Evolutionary conservation across 2,113 vertebrate genomes (phyloP).

Genomic region (Ranitomeya variabilis): DNA sequence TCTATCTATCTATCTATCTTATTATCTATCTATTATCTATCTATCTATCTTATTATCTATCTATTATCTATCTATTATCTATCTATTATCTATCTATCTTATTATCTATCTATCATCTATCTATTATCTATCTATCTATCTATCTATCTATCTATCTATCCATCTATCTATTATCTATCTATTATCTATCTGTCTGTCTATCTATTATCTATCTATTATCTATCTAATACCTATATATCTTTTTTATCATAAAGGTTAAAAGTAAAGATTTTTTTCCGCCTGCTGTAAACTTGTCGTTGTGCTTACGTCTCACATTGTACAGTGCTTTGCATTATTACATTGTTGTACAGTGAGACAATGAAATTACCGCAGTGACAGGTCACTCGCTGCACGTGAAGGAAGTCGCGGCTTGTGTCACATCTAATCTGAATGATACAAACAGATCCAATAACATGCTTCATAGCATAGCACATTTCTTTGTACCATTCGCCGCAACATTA

Average conservation of each 20-base stretch:
- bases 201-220: background rate
- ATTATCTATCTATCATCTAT: background rate
- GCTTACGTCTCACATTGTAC: slow-evolving; percentile 8
- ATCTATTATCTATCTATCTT: background rate
- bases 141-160: background rate
- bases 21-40: background rate
- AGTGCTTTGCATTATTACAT: slow-evolving; percentile 13
- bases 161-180: background rate
- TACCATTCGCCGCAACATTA: background rate
- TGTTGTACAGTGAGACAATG: slow-evolving; percentile 35
- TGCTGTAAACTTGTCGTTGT: background rate
- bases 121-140: background rate
- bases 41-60: background rate
- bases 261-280: background rate
- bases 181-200: background rate
- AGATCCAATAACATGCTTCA: slow-evolving; percentile 36
- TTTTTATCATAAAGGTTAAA: background rate
- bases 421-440: slow-evolving; percentile 44
- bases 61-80: background rate
- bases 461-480: background rate
- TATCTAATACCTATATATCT: background rate
- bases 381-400: slow-evolving; percentile 3
- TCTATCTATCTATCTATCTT: slow-evolving; percentile 3
- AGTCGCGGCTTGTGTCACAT: slow-evolving; percentile 35
- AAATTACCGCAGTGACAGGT: slow-evolving; percentile 25